Conservation (phyloP, 2,113 vertebrate genomes). For the Crotalus viridis region DNA sequence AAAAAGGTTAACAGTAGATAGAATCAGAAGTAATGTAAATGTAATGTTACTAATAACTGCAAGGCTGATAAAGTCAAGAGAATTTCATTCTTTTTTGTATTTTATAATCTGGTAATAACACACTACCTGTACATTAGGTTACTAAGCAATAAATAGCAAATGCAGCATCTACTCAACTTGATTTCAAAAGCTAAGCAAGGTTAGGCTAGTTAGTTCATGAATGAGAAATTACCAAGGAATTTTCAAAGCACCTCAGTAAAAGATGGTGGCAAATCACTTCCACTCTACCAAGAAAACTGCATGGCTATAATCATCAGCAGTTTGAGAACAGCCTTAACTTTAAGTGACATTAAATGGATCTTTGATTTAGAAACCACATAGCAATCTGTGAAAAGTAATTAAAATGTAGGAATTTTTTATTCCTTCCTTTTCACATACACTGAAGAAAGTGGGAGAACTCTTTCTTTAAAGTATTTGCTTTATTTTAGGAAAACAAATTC, state of each 20-base stretch:
- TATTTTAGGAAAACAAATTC: background rate
- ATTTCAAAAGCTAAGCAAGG: background rate
- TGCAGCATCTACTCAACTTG: background rate
- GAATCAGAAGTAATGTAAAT: conserved; percentile 3
- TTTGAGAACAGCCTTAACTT: background rate
- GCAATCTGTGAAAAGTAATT: background rate
- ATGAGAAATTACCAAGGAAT: background rate
- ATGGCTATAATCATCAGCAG: background rate
- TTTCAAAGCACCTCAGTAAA: background rate
- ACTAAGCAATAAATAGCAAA: conserved; percentile 2
- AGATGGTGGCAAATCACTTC: background rate
- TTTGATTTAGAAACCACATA: background rate
- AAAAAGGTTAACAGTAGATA: conserved; percentile 43
- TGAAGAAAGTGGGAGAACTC: background rate
- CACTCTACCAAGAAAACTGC: background rate
- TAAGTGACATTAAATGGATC: background rate
- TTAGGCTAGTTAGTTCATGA: background rate
- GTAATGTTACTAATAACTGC: conserved; percentile 22
- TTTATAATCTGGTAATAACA: conserved; percentile 33
- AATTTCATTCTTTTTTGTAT: conserved; percentile 8
- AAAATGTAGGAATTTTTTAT: background rate
- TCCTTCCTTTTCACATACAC: background rate
- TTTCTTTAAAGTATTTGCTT: background rate
- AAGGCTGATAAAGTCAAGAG: background rate
- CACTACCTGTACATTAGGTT: conserved; percentile 4